These are phyloP conservation scores for Tiliacea citrago DNA, from an alignment of 2,888 invertebrate species.

Conservation along the genomic window DNA sequence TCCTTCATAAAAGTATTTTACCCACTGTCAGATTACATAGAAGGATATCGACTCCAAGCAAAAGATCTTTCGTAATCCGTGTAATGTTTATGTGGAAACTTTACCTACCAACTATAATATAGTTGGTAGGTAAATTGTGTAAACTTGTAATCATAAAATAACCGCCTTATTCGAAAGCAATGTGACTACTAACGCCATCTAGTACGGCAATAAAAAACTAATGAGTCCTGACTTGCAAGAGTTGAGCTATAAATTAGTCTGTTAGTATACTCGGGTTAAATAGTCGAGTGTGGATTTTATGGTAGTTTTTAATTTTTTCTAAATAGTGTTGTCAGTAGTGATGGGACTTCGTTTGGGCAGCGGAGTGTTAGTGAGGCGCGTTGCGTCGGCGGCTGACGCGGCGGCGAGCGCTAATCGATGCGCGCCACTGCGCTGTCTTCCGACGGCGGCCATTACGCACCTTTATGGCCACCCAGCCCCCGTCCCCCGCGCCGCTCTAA, in stretches of 20 bases:
- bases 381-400: slow-evolving; percentile 89
- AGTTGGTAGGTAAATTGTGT: no score
- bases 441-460: slow-evolving; percentile 94
- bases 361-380: slow-evolving; percentile 70
- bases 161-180: slow-evolving; percentile 49
- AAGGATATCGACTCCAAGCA: slow-evolving; percentile 36
- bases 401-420: slow-evolving; percentile 93
- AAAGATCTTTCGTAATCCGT: slow-evolving; percentile 48
- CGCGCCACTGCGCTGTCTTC: slow-evolving; percentile 93
- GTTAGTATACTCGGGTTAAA: slow-evolving; percentile 42
- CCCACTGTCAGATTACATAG: slow-evolving; percentile 21
- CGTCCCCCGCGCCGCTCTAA: slow-evolving; percentile 82
- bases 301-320: slow-evolving; percentile 12
- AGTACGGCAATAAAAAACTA: slow-evolving; percentile 49
- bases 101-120: slow-evolving; percentile 37
- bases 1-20: slow-evolving; percentile 39
- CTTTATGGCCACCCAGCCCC: slow-evolving; percentile 92
- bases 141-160: slow-evolving; percentile 62
- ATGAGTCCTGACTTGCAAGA: slow-evolving; percentile 47
- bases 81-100: slow-evolving; percentile 50
- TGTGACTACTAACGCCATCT: slow-evolving; percentile 72
- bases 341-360: slow-evolving; percentile 61
- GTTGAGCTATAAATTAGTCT: slow-evolving; percentile 40
- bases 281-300: slow-evolving; percentile 46
- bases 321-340: slow-evolving; percentile 50